Conservation (phyloP, 2,113 vertebrate genomes). For the Monopterus albus region DNA sequence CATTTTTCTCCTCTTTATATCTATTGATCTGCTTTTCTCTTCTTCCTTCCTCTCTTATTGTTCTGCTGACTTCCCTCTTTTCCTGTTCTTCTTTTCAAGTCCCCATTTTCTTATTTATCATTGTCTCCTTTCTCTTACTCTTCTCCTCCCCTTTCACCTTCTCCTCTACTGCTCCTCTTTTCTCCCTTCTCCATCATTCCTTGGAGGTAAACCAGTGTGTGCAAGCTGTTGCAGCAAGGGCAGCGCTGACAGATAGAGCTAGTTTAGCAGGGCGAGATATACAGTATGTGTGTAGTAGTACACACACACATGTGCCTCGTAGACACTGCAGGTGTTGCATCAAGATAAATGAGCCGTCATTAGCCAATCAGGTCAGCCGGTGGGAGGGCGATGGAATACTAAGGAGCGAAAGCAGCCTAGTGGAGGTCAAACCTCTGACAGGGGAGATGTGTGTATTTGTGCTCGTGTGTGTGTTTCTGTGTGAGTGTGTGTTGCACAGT, state of each 20-base stretch:
- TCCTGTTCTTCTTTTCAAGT: conserved; percentile 27
- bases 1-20: background rate
- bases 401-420: conserved; percentile 56
- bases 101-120: conserved; percentile 41
- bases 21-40: too few species aligned
- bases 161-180: conserved; percentile 14
- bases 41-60: background rate
- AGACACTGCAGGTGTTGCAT: conserved; percentile 76
- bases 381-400: conserved; percentile 68
- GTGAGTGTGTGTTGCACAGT: conserved; percentile 10
- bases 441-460: conserved; percentile 4
- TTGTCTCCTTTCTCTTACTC: conserved; percentile 15
- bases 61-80: background rate
- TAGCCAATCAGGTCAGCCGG: conserved; percentile 77
- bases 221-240: conserved; percentile 69
- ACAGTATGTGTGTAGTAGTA: conserved; percentile 20
- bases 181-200: conserved; percentile 50
- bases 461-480: conserved; percentile 12
- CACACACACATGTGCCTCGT: conserved; percentile 29
- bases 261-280: conserved; percentile 54
- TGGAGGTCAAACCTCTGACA: conserved; percentile 46
- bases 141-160: conserved; percentile 41
- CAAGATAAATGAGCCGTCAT: conserved; percentile 82
- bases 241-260: conserved; percentile 61
- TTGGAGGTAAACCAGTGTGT: conserved; percentile 63